Evolutionary conservation across 2,113 vertebrate species (phyloP).

Genomic region (Psophia crepitans): DNA sequence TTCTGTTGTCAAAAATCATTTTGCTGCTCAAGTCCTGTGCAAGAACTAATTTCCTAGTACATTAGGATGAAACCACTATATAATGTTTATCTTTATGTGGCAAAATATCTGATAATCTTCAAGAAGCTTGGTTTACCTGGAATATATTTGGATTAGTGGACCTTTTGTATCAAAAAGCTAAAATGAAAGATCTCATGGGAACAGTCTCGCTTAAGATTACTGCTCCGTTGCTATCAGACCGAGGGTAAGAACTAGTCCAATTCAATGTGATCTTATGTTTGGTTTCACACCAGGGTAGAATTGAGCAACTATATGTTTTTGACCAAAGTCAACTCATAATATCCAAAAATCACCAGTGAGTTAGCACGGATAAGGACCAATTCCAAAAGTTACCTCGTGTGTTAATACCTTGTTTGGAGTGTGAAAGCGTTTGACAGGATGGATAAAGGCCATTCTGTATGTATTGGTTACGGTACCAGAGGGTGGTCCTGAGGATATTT

Average conservation of each 20-base stretch:
- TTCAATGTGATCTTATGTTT: background rate
- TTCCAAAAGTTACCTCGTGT: background rate
- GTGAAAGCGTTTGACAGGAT: background rate
- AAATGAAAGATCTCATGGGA: background rate
- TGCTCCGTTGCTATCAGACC: background rate
- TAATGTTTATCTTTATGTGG: background rate
- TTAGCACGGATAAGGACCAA: background rate
- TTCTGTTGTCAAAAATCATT: background rate
- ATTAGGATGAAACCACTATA: background rate
- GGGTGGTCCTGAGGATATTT: background rate
- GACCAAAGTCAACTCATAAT: background rate
- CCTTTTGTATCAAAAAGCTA: background rate
- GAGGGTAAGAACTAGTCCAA: background rate
- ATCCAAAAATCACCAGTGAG: background rate
- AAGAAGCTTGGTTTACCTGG: background rate
- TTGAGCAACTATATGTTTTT: accelerated
- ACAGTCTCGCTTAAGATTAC: background rate
- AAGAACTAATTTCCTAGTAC: background rate
- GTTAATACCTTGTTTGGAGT: background rate
- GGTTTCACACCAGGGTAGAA: background rate
- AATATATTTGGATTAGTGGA: background rate
- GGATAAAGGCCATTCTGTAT: background rate
- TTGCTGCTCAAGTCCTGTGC: background rate
- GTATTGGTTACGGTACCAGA: background rate
- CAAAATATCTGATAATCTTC: background rate